Percentiles rank a stretch among this genome's conserved stretches.
These are phyloP conservation scores for Dasysyrphus tricinctus DNA, from an alignment of 2,888 invertebrate genomes.

Conservation along the genomic window DNA sequence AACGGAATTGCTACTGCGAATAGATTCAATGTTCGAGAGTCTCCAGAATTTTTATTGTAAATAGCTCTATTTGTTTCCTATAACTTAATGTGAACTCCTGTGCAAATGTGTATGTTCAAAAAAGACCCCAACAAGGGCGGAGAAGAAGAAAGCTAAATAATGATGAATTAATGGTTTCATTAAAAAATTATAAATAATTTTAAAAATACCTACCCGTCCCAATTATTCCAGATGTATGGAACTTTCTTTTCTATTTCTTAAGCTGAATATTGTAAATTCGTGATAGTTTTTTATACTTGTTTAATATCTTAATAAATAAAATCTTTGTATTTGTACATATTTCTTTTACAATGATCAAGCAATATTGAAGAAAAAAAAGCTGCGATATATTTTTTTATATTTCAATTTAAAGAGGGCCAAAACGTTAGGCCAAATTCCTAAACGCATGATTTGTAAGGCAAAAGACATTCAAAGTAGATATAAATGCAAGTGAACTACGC, in stretches of 20 bases:
- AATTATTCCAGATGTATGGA: slow-evolving; percentile 11
- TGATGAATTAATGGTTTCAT: background rate
- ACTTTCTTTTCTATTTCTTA: background rate
- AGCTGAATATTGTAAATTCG: background rate
- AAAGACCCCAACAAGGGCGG: slow-evolving; percentile 37
- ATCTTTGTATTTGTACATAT: slow-evolving; percentile 1
- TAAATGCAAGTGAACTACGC: no score
- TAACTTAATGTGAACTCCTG: background rate
- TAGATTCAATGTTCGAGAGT: slow-evolving; percentile 88
- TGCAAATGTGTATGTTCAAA: slow-evolving; percentile 54
- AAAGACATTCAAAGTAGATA: no score
- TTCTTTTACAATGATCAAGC: background rate
- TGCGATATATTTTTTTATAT: no score
- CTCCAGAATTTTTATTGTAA: slow-evolving; percentile 91
- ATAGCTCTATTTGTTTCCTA: background rate
- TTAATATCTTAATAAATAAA: background rate
- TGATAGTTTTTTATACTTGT: slow-evolving; percentile 1
- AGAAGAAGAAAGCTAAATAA: slow-evolving; percentile 69
- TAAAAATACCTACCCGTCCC: background rate
- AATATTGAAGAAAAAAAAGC: no score
- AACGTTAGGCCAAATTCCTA: no score
- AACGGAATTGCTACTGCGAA: slow-evolving; percentile 90
- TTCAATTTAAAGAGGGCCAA: no score
- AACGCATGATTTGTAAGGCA: no score
- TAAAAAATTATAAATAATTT: no score